Evolutionary conservation across 1,140 invertebrate species (phyloP).

Genomic region (Scaptomyza graminum): DNA sequence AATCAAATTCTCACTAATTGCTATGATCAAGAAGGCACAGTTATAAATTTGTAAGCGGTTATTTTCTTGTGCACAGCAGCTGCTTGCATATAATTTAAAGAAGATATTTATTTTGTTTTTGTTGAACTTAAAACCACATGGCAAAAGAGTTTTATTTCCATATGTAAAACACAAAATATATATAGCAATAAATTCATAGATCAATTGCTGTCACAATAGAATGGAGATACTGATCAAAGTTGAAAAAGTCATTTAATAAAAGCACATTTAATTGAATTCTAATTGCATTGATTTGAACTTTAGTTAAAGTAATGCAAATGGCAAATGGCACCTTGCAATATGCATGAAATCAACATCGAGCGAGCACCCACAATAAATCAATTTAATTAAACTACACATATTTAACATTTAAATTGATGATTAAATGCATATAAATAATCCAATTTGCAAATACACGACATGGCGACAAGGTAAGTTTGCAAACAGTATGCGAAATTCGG

Average conservation of each 20-base stretch:
- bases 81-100: conserved; percentile 34
- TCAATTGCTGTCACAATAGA: conserved; percentile 16
- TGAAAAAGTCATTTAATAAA: conserved; percentile 1
- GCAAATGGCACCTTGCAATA: conserved; percentile 27
- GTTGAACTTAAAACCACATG: conserved; percentile 18
- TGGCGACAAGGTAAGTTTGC: conserved; percentile 24
- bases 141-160: neutral
- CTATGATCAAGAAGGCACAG: conserved; percentile 79
- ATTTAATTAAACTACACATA: conserved; percentile 67
- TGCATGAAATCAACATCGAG: conserved; percentile 18
- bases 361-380: conserved; percentile 72
- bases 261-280: conserved; percentile 52
- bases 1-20: conserved; percentile 83
- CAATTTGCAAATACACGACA: conserved; percentile 61
- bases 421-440: conserved; percentile 58
- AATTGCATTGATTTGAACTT: conserved; percentile 54
- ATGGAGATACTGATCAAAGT: conserved; percentile 9
- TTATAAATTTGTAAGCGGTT: conserved; percentile 79
- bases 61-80: conserved; percentile 41
- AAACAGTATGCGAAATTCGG: conserved; percentile 28
- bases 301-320: neutral
- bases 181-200: neutral
- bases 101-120: neutral
- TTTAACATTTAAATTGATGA: conserved; percentile 71
- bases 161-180: neutral